Evolutionary conservation across 2,797 vertebrate species (phyloP), one percentile per base, ranked within the genome.

Genomic region (Benthosema pterotum): DNA sequence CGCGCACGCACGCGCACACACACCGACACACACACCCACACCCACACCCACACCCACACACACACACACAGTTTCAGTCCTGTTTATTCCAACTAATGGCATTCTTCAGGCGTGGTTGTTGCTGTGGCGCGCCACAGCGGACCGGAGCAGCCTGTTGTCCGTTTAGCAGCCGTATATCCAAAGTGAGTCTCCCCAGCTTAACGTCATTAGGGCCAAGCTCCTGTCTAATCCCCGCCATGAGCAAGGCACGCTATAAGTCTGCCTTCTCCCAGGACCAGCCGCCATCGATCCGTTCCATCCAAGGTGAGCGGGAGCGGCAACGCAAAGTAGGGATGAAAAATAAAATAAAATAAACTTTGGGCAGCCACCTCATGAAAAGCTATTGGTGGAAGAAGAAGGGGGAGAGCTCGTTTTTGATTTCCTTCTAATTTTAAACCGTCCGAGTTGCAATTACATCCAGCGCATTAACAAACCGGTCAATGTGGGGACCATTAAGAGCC

Each of bases 131-230:
- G 58, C 57, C 63, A 61, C 81, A 28, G 67, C 11, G 46, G 76
- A 60, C 69, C 53, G 55, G 73, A 8, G 8, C n/a, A n/a, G n/a
- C 42, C 47, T 28, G 68, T 72, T 46, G 80, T 83, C 84, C 82
- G 75, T 77, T 86, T 85, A 88, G 80, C 56, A 19, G 72, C 78
- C 57, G 71, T 79, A 88, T 84, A 88, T 79, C 85, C 80, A 84
- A 86, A 85, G 78, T 82, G 82, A 88, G 82, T 87, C 88, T 87
- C 72, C 74, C 69, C 84, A 80, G 87, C 85, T 87, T 87, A 87
- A 84, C 86, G 85, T 87, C 86, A 91, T 89, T 89, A 86, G 87
- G 87, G n/a, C n/a, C 74, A 79, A 85, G 83, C 87, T 88, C 87
- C 79, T 74, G 79, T 63, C 80, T 89, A 90, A 91, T 91, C 89